phyloP scores from a whole-genome alignment of 2,113 vertebrate genomes.

The Erpornis zantholeuca region DNA sequence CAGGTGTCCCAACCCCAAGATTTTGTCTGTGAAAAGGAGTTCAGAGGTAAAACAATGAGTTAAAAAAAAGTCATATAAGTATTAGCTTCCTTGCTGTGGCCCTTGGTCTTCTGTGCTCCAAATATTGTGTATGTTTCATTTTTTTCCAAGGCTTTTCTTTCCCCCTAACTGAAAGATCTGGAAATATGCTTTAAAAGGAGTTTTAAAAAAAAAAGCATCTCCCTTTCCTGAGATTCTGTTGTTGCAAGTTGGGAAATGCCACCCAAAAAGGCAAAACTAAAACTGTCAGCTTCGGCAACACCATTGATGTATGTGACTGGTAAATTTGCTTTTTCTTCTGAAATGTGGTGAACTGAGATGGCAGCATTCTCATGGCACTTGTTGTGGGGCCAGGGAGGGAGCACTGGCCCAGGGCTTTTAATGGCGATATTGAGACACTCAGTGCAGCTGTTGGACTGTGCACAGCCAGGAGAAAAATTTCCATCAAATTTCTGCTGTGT shows the following conservation, averaged over 20 bases:
- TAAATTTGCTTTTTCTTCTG: not conserved
- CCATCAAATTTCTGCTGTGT: not conserved
- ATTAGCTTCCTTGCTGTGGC: not conserved
- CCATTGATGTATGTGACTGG: not conserved
- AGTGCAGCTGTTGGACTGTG: conserved; percentile 7
- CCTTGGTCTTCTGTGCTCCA: not conserved
- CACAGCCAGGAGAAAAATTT: not conserved
- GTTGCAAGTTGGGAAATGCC: not conserved
- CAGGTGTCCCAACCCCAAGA: not conserved
- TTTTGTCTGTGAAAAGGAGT: not conserved
- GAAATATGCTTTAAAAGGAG: not conserved
- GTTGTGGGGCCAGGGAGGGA: not conserved
- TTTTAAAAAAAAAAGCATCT: not conserved
- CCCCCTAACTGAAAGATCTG: not conserved
- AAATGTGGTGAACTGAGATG: not conserved
- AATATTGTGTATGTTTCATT: not conserved
- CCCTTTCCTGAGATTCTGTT: not conserved
- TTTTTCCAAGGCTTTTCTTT: not conserved
- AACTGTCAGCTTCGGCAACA: not conserved
- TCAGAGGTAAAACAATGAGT: not conserved
- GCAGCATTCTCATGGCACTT: not conserved
- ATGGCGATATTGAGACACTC: not conserved
- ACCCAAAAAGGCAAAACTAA: not conserved
- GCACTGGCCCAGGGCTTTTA: accelerated
- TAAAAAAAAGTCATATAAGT: no score